Conservation (phyloP, 92 coral and sea anemone genomes). For the Desmophyllum pertusum region DNA sequence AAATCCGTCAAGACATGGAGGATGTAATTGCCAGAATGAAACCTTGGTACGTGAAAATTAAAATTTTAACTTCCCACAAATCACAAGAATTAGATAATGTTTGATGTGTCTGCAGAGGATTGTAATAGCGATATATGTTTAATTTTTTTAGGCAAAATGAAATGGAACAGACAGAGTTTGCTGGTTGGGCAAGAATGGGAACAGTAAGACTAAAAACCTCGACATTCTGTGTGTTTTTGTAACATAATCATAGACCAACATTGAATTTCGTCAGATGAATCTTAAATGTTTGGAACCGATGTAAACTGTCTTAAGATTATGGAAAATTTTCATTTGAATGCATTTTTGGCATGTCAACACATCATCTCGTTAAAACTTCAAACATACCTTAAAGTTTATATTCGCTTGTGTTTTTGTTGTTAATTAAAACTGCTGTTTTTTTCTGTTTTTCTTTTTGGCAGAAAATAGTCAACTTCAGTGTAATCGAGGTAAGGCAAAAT, state of each 20-base stretch:
- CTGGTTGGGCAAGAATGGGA: slow-evolving; percentile 99
- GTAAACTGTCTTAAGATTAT: too few species aligned
- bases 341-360: too few species aligned
- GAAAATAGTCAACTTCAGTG: slow-evolving; percentile 81
- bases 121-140: not conserved
- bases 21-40: slow-evolving; percentile 91
- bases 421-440: not conserved
- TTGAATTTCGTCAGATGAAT: too few species aligned
- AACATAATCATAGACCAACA: not conserved
- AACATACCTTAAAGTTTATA: too few species aligned
- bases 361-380: too few species aligned
- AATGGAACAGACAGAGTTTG: slow-evolving; percentile 86
- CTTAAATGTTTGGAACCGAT: too few species aligned
- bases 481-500: slow-evolving; percentile 75
- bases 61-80: not conserved
- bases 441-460: slow-evolving; percentile 38
- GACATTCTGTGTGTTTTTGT: not conserved
- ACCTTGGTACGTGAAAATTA: slow-evolving; percentile 77
- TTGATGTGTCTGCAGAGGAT: not conserved
- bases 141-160: slow-evolving; percentile 82
- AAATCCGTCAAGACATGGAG: slow-evolving; percentile 96
- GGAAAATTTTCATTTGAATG: too few species aligned
- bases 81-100: not conserved
- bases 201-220: slow-evolving; percentile 63
- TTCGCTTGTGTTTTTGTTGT: too few species aligned